Base-by-base conservation (phyloP, 2,113 vertebrate genomes). In the Burhinus bistriatus region DNA sequence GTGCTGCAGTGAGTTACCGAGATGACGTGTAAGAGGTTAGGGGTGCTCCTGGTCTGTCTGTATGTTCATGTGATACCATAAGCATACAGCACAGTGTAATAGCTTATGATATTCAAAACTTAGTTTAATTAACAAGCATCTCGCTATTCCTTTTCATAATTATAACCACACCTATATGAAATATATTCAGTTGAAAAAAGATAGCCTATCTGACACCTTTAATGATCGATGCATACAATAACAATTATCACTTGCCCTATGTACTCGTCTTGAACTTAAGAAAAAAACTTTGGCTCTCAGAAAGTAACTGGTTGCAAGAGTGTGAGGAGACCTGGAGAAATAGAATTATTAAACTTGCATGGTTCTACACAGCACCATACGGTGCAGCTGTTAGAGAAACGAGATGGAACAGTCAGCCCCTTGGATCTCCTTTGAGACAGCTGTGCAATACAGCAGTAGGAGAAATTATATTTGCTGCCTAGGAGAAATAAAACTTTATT, bases 401-500 rank as follows among this genome's bases (percentile, higher is more conserved):
- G 3, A 87, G 81, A 69, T 52, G 58, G 83, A 95, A 40, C 34
- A 49, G 77, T 18, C 73, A 76, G 89, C 30, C 54, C 34, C 57
- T 58, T 86, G 72, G 47, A 90, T 87, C 76, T 92, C 75, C 82
- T 90, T 29, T 79, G 86, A 75, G 91, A 76, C 86, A 92, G 86
- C 88, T 89, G 83, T 87, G 90, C 44, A 11, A 1, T 71, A 32
- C 54, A 59, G 73, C 58, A 59, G 47, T 29, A 66, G 80, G 59
- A 89, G 52, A 89, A 92, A 81, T 72, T 64, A 5, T 38, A 51
- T 84, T 89, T 95, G 80, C 57, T 10, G 1, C 55, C 89, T 68
- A 79, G 90, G 76, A 89, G 65, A 92, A 95, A 88, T 83, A 88
- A 91, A 91, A 77, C 79, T 95, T 68, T 34, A 20, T 83, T 87